Conservation (phyloP, 2,797 vertebrate species). For the Cossypha niveicapilla region DNA sequence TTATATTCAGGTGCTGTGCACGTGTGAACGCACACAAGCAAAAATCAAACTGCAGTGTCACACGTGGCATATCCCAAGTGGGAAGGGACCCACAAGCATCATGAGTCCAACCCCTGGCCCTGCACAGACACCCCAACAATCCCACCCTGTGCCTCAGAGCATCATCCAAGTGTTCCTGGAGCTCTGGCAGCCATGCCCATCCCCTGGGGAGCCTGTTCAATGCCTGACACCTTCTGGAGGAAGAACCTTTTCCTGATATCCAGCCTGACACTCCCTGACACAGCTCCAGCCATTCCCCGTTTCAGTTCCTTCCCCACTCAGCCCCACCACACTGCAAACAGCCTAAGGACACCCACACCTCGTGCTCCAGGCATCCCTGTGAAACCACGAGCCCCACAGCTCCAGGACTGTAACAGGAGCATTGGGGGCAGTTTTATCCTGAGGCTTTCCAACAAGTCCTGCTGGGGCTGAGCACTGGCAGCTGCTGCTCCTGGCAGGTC, state of each 20-base stretch:
- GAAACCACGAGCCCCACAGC: not conserved
- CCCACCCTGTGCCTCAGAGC: not conserved
- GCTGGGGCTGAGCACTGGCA: not conserved
- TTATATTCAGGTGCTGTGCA: not conserved
- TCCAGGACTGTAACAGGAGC: not conserved
- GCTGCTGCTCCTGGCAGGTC: conserved; percentile 17
- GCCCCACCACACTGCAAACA: not conserved
- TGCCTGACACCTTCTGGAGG: not conserved
- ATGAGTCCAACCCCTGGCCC: accelerated
- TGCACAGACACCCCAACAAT: not conserved
- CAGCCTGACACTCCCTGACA: not conserved
- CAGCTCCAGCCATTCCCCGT: not conserved
- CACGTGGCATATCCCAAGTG: not conserved
- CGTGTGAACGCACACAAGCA: accelerated
- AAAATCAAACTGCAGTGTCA: not conserved
- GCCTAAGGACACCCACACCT: not conserved
- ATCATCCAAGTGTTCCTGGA: accelerated
- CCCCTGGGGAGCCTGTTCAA: not conserved
- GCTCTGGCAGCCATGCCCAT: not conserved
- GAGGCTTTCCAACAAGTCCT: not conserved
- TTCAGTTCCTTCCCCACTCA: not conserved
- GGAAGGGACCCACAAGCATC: not conserved
- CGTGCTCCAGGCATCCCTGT: accelerated
- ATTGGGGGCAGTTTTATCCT: not conserved
- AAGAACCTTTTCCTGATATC: not conserved